Conservation (phyloP, 2,888 invertebrate genomes). For the Coleophora flavipennella region DNA sequence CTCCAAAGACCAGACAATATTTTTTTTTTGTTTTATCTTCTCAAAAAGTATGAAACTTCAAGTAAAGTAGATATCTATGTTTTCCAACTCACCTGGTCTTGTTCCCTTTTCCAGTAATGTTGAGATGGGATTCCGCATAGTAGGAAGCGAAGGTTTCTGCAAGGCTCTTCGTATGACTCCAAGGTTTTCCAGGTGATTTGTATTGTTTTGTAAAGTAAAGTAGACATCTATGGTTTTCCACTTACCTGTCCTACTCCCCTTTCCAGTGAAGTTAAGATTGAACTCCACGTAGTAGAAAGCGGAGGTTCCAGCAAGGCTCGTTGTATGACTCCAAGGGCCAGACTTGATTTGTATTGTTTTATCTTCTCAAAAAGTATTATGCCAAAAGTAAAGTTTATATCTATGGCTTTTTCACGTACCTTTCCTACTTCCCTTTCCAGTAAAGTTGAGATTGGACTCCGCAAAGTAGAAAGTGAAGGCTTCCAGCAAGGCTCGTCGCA, state of each 20-base stretch:
- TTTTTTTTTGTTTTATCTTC: no score
- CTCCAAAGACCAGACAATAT: no score
- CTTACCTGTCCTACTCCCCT: constrained; percentile 51
- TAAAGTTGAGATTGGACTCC: constrained; percentile 5
- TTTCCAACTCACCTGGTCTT: constrained; percentile 56
- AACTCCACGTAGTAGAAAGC: constrained; percentile 37
- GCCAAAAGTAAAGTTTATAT: no score
- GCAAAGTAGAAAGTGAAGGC: constrained; percentile 50
- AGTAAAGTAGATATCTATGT: no score
- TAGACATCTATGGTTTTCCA: no score
- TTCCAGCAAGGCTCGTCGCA: constrained; percentile 77
- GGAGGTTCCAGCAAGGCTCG: constrained; percentile 73
- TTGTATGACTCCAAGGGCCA: no score
- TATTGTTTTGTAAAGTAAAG: no score
- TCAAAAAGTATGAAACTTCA: no score
- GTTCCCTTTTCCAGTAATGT: constrained; percentile 26
- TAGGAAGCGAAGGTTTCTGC: constrained; percentile 51
- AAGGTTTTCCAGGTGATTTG: no score
- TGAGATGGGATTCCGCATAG: constrained; percentile 23
- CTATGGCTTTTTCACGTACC: no score
- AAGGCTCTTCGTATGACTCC: constrained; percentile 83
- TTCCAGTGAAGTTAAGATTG: constrained; percentile 5
- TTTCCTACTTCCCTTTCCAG: constrained; percentile 40
- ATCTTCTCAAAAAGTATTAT: no score
- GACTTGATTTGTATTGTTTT: no score